Percentiles rank a stretch among this genome's conserved stretches.
phyloP scores from a whole-genome alignment of 2,888 invertebrate genomes.

The Hydroisotoma schaefferi region DNA sequence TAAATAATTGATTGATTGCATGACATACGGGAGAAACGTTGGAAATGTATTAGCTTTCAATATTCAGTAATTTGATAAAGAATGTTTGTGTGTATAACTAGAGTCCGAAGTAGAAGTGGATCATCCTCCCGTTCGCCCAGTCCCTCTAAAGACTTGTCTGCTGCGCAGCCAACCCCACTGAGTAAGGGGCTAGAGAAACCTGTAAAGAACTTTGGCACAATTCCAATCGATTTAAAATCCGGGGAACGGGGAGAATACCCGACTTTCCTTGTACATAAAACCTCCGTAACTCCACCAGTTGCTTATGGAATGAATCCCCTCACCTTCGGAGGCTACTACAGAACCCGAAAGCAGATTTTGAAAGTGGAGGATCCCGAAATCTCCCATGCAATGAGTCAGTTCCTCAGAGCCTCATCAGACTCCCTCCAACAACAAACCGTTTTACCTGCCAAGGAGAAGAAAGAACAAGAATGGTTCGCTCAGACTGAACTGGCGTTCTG shows the following conservation, averaged over 20 bases:
- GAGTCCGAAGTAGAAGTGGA: background rate
- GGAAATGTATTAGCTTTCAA: no score
- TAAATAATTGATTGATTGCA: no score
- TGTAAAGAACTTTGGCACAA: constrained; percentile 14
- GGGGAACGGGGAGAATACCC: constrained; percentile 35
- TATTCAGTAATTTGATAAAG: no score
- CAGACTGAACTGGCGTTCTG: constrained; percentile 42
- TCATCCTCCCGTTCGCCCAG: constrained; percentile 22
- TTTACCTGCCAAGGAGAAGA: background rate
- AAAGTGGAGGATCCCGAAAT: constrained; percentile 41
- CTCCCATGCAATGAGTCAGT: constrained; percentile 33
- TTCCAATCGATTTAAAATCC: constrained; percentile 24
- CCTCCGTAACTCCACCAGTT: constrained; percentile 32
- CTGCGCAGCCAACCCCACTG: constrained; percentile 28
- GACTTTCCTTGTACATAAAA: constrained; percentile 25
- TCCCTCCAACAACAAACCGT: background rate
- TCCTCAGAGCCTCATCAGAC: constrained; percentile 12
- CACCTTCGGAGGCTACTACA: constrained; percentile 41
- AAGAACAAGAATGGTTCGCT: constrained; percentile 40
- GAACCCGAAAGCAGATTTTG: constrained; percentile 40
- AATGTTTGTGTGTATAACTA: no score
- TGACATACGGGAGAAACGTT: no score
- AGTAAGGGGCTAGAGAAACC: constrained; percentile 22
- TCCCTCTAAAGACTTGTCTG: constrained; percentile 17
- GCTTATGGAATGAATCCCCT: constrained; percentile 39